phyloP scores from a whole-genome alignment of 2,888 invertebrate genomes.

The Agrochola macilenta region DNA sequence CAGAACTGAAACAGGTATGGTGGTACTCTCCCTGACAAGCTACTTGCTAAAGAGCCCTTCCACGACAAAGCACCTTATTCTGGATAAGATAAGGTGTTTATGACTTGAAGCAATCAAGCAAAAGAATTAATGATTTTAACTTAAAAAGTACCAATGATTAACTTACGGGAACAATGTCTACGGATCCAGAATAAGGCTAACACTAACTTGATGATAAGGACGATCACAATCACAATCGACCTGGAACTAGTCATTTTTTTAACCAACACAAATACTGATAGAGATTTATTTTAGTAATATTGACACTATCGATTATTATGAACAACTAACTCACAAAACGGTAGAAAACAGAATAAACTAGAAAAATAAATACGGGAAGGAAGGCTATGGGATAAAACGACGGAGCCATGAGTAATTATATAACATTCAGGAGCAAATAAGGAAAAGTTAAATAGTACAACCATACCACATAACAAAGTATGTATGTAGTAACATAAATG shows the following conservation, averaged over 20 bases:
- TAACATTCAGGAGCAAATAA: not conserved
- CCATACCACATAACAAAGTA: not conserved
- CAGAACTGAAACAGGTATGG: not conserved
- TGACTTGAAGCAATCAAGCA: not conserved
- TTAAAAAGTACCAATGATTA: not conserved
- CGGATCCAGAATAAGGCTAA: rapidly evolving
- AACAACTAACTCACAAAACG: not conserved
- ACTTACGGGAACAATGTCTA: constrained; percentile 3
- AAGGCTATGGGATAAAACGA: too few relatives aligned
- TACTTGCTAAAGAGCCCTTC: too few relatives aligned
- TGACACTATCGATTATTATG: not conserved
- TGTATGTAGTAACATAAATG: not conserved
- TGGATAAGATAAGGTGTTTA: not conserved
- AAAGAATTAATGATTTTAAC: not conserved
- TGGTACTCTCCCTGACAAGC: too few relatives aligned
- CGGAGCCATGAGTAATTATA: not conserved
- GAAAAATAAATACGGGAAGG: not conserved
- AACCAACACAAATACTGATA: not conserved
- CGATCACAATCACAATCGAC: rapidly evolving
- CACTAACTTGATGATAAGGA: not conserved
- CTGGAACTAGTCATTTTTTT: not conserved
- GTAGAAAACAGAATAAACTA: not conserved
- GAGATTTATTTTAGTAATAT: not conserved
- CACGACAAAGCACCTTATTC: not conserved
- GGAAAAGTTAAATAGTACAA: not conserved